These are phyloP conservation scores for Andrena marginata DNA, from an alignment of 2,888 invertebrate species.

Conservation along the genomic window DNA sequence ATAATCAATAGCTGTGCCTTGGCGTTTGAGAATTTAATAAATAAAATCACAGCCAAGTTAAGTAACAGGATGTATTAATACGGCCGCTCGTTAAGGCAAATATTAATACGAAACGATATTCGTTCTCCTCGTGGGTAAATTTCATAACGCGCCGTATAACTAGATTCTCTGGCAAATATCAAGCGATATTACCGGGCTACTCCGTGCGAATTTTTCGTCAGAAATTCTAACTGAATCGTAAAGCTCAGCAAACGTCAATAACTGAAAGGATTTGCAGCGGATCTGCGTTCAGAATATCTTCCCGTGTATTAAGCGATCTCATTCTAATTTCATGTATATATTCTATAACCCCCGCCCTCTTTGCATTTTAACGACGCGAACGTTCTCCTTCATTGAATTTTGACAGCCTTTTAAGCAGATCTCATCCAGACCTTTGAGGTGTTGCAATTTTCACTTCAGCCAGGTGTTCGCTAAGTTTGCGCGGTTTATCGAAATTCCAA, in stretches of 20 bases:
- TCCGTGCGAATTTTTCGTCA: neutral
- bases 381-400: slow-evolving; percentile 38
- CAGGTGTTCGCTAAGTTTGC: neutral
- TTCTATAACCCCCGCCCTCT: slow-evolving; percentile 45
- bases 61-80: slow-evolving; percentile 11
- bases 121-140: neutral
- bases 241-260: slow-evolving; percentile 23
- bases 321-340: slow-evolving; percentile 57
- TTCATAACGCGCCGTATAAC: neutral
- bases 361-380: slow-evolving; percentile 40
- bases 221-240: neutral
- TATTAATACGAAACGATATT: slow-evolving; percentile 23
- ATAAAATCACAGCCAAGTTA: slow-evolving; percentile 11
- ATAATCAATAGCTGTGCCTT: no score
- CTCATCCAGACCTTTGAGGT: neutral
- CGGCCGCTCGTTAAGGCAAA: slow-evolving; percentile 1
- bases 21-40: neutral
- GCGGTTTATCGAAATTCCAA: neutral
- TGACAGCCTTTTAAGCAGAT: slow-evolving; percentile 18
- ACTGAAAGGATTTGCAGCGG: slow-evolving; percentile 21
- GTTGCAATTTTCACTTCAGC: neutral
- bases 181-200: neutral
- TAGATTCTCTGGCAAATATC: neutral
- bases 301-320: slow-evolving; percentile 32
- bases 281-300: slow-evolving; percentile 21